A percentile compares a stretch with the other conserved stretches of the same genome.
These are phyloP conservation scores for Gephyroberyx darwinii DNA, from an alignment of 2,797 vertebrate genomes.

Conservation along the genomic window DNA sequence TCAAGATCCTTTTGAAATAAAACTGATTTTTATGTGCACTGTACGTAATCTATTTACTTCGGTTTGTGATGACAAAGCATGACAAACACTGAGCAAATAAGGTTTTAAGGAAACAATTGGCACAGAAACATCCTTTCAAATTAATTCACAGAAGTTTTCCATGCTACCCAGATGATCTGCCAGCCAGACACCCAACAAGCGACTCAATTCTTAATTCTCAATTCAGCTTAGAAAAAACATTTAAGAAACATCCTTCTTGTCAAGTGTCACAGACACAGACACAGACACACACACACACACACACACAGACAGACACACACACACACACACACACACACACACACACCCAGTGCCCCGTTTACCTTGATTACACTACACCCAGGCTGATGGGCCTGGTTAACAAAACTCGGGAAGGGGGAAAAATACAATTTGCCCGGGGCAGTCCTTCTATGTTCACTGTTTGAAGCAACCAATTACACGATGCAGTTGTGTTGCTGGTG, in stretches of 20 bases:
- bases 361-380: constrained; percentile 30
- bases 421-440: constrained; percentile 61
- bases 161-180: background rate
- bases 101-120: background rate
- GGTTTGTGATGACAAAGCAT: background rate
- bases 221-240: too few relatives aligned
- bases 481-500: constrained; percentile 49
- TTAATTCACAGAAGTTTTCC: background rate
- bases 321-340: constrained; percentile 16
- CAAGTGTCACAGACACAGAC: too few relatives aligned
- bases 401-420: constrained; percentile 53
- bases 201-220: too few relatives aligned
- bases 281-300: background rate
- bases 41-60: too few relatives aligned
- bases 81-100: background rate
- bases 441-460: constrained; percentile 45
- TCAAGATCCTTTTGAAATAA: constrained; percentile 14
- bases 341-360: constrained; percentile 32
- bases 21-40: background rate
- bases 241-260: too few relatives aligned
- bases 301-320: constrained; percentile 5
- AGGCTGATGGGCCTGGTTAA: constrained; percentile 52
- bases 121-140: constrained; percentile 1
- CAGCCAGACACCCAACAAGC: background rate
- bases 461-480: constrained; percentile 63